Base-by-base conservation (phyloP, 1,140 invertebrate species). In the Drosophila navojoa region DNA sequence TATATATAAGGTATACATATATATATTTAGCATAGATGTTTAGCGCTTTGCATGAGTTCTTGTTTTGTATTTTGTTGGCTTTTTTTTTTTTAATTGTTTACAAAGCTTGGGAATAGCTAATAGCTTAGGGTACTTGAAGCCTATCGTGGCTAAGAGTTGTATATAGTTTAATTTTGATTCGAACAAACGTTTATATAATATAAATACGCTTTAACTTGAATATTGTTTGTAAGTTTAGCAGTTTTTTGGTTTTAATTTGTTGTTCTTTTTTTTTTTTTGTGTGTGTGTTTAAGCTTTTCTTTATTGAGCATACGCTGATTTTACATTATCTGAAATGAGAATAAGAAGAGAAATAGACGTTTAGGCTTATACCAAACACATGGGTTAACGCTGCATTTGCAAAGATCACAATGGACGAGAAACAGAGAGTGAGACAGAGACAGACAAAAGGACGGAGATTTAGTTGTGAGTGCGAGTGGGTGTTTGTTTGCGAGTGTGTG, bases 241-340 rank as follows among this genome's bases (percentile, higher is more conserved):
- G 75, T 55, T 63, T 70, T 72, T 70, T 72, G 67, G 70, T 64
- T 60, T 71, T 9, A 22, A 22, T 49, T 13, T 13, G 5, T 49
- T 11, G 11, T 10, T 74, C 49, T 50, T 44, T 22, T 16, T 60
- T 47, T 53, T 15, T 42, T 19, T 38, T 44, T 54, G 66, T 59
- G 50, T 71, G 42, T 64, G 62, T 67, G 19, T 58, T 49, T 54
- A 59, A 68, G 71, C 71, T 76, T 79, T 79, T 71, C 47, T 74
- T 69, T 70, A 76, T 74, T 70, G 50, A 72, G 81, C 82, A 75
- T 82, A 84, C 87, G 84, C 84, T 86, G 84, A 80, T 86, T 90
- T 90, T 90, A 90, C 87, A 90, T 90, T 90, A 90, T 90, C 86
- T 90, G 86, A 90, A 90, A 90, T 86, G 86, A 90, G 87, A 90